phyloP scores from a whole-genome alignment of 2,888 invertebrate species.

The Apamea epomidion region DNA sequence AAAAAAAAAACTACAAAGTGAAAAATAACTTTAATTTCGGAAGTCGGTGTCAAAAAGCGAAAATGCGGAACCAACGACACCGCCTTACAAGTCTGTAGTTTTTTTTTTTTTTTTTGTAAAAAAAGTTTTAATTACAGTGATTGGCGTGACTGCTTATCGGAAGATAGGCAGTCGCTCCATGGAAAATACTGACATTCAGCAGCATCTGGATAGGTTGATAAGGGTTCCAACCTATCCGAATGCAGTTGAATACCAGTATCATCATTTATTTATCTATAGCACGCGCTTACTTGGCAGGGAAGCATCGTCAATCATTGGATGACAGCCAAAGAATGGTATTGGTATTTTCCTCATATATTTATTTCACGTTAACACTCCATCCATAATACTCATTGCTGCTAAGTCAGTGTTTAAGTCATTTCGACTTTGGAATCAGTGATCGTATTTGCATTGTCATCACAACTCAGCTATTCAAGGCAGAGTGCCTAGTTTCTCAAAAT shows the following conservation, averaged over 20 bases:
- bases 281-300: not conserved
- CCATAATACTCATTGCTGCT: not conserved
- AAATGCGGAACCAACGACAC: no score
- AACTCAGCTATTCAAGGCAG: not conserved
- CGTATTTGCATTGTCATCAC: conserved; percentile 5
- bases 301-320: conserved; percentile 19
- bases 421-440: not conserved
- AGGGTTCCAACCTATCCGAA: no score
- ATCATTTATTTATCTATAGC: not conserved
- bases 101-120: no score
- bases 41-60: no score
- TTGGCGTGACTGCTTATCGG: no score
- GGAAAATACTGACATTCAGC: not conserved
- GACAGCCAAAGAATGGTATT: conserved; percentile 23
- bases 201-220: not conserved
- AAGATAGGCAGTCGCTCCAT: not conserved
- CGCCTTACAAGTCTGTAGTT: no score
- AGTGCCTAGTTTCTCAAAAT: not conserved
- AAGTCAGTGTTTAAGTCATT: not conserved
- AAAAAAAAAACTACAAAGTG: no score
- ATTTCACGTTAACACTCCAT: not conserved
- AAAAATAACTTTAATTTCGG: no score
- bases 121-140: no score
- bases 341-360: not conserved
- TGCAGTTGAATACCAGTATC: not conserved